Evolutionary conservation across 2,888 invertebrate genomes (phyloP).

Genomic region (Crepidodera aurea): DNA sequence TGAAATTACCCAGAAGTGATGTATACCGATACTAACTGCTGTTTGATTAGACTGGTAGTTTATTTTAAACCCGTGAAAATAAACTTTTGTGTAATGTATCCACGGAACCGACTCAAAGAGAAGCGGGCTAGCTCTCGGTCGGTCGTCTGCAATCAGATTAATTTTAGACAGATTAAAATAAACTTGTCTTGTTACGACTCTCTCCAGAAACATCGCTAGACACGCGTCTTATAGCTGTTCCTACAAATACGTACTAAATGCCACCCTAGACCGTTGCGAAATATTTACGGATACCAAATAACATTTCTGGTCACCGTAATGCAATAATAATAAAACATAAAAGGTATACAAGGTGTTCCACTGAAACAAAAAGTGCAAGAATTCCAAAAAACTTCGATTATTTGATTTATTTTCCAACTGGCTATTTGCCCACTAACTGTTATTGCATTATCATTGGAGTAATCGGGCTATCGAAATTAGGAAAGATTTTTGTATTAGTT

Average conservation of each 20-base stretch:
- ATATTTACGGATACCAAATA: no score
- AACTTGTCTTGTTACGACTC: slow-evolving; percentile 30
- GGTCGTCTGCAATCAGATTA: slow-evolving; percentile 32
- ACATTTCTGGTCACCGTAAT: no score
- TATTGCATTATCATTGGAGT: no score
- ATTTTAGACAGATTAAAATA: slow-evolving; percentile 42
- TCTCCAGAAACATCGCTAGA: slow-evolving; percentile 22
- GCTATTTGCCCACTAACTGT: no score
- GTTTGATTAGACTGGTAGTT: slow-evolving; percentile 15
- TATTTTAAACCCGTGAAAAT: slow-evolving; percentile 28
- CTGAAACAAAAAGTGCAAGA: no score
- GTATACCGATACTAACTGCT: slow-evolving; percentile 1
- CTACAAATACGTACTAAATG: neutral
- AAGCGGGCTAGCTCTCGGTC: slow-evolving; percentile 5
- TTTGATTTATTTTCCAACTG: no score
- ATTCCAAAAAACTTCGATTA: no score
- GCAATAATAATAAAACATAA: no score
- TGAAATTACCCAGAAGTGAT: slow-evolving; percentile 3
- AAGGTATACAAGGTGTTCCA: no score
- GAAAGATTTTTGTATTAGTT: no score
- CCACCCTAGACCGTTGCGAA: neutral
- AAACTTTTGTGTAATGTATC: slow-evolving; percentile 21
- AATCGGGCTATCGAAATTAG: no score
- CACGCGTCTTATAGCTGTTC: slow-evolving; percentile 9
- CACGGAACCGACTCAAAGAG: neutral